Percentiles rank a stretch among this genome's conserved stretches.
Conservation (phyloP, 2,113 vertebrate genomes). For the Aramus guarauna region DNA sequence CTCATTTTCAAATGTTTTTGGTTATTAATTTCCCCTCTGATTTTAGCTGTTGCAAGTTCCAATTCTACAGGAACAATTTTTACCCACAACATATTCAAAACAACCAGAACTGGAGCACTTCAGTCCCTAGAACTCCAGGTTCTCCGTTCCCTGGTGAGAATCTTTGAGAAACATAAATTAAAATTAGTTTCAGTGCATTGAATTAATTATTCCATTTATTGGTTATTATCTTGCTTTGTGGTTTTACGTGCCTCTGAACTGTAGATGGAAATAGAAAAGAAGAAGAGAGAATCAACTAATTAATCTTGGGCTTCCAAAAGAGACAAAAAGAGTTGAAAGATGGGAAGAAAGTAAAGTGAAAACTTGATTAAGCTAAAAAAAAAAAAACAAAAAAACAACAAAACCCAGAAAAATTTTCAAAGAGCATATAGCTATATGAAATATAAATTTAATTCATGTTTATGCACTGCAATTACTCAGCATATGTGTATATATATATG, state of each 20-base stretch:
- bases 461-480: not conserved
- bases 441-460: not conserved
- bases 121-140: constrained; percentile 42
- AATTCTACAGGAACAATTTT: constrained; percentile 20
- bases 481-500: not conserved
- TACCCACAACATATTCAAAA: constrained; percentile 15
- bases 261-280: constrained; percentile 60
- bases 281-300: constrained; percentile 63
- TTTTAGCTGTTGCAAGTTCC: constrained; percentile 9
- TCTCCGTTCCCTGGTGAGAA: constrained; percentile 50
- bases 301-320: constrained; percentile 63
- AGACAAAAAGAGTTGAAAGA: constrained; percentile 32
- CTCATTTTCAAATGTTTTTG: not conserved
- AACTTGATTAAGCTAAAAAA: constrained; percentile 26
- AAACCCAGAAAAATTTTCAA: not conserved
- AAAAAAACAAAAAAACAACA: not conserved
- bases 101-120: constrained; percentile 37
- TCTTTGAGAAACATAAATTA: constrained; percentile 67
- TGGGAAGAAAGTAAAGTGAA: constrained; percentile 8
- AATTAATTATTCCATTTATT: constrained; percentile 76
- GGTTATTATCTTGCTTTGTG: constrained; percentile 72
- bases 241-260: constrained; percentile 65
- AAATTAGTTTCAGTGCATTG: constrained; percentile 70
- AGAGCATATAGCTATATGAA: not conserved
- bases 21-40: constrained; percentile 26